Conservation (phyloP, 2,797 vertebrate genomes). For the Babyrousa celebensis region DNA sequence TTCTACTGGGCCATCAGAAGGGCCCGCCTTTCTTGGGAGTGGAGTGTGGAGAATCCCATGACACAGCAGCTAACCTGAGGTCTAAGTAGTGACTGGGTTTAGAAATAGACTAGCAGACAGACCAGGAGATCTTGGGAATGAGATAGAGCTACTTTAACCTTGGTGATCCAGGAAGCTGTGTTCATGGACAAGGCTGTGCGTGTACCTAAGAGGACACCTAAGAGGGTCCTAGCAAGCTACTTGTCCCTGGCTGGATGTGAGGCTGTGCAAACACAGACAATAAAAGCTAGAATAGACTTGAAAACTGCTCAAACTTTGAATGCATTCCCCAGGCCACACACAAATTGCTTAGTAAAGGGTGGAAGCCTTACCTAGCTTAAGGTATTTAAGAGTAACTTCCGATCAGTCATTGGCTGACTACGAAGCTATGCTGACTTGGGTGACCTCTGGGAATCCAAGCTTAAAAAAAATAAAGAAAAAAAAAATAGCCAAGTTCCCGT, state of each 20-base stretch:
- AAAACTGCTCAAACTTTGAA: constrained; percentile 6
- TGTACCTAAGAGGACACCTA: neutral
- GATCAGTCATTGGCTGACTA: neutral
- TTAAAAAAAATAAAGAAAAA: constrained; percentile 39
- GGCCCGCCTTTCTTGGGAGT: neutral
- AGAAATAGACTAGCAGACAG: constrained; percentile 3
- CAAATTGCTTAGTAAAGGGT: neutral
- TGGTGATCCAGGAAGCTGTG: neutral
- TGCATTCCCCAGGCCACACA: neutral
- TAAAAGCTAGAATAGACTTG: constrained; percentile 42
- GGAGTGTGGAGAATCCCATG: neutral
- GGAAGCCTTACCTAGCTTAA: neutral
- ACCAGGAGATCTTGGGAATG: neutral
- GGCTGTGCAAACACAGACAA: constrained; percentile 50
- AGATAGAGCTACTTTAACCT: neutral
- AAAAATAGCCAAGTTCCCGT: neutral
- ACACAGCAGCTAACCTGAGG: neutral
- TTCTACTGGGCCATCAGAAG: neutral
- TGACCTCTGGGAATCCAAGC: constrained; percentile 3
- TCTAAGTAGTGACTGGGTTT: neutral
- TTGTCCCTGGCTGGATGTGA: neutral
- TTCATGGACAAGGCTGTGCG: neutral
- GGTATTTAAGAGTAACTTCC: constrained; percentile 29
- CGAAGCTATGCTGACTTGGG: neutral
- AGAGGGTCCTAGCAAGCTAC: neutral